Base-by-base conservation (phyloP, 2,888 invertebrate genomes). In the Nomada lathburiana region DNA sequence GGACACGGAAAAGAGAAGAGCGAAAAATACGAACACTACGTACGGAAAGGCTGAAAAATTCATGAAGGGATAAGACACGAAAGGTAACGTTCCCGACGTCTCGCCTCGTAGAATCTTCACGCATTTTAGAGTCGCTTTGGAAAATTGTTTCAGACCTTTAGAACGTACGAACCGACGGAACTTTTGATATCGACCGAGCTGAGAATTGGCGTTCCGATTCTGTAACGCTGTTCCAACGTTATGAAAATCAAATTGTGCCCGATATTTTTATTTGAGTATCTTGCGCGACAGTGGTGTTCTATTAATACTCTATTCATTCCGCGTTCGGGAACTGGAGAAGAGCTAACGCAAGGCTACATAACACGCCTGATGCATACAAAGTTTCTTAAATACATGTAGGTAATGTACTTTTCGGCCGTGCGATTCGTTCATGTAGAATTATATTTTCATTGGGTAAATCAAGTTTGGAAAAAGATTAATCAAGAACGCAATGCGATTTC, bases 21-120 rank as follows among this genome's bases (percentile, higher is more conserved):
- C 7, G 26, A 57, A 44, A 72, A 64, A 47, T 67, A 47, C 29
- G 60, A 47, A 53, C n/a, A 29, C 20, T 16, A 47, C 29, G 29
- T n/a, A 23, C 11, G n/a, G 23, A 44, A 52, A 55, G 50, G 20
- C 75, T 78, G 67, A 78, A 78, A 78, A 68, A 78, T 78, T 55
- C 67, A 75, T 63, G 78, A 75, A 78, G 36, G 62, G 47, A 68
- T 75, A 36, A 62, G 53, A 65, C 67, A 55, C 47, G 36, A 74
- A 75, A 68, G 47, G 47, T 26, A 74, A 68, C 67, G 67, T 47
- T 67, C 10, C 47, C 18, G 42, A 57, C 11, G 60, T 29, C 7
- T 42, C 67, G 2, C n/a, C 42, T 52, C 44, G 47, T 18, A 50
- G 36, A 65, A 55, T 26, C 18, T 20, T 62, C 13, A n/a, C 23